phyloP scores from a whole-genome alignment of 2,888 invertebrate genomes.

The Drosophila kokeensis region DNA sequence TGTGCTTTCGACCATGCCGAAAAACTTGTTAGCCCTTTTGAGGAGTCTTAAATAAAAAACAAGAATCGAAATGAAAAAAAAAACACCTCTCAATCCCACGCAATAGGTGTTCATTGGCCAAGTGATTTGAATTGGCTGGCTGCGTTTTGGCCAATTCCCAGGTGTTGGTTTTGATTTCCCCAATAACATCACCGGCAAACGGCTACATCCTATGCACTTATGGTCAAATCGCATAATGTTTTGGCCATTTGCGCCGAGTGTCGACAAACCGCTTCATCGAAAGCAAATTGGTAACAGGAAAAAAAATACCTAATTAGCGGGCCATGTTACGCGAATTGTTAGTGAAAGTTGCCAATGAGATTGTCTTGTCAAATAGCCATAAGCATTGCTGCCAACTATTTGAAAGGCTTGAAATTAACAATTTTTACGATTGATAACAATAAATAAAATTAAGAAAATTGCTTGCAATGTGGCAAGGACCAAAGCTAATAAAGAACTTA shows the following conservation, averaged over 20 bases:
- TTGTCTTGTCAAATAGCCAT: not conserved
- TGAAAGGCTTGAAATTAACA: not conserved
- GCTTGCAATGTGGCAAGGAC: constrained; percentile 24
- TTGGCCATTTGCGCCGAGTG: constrained; percentile 29
- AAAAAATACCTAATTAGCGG: constrained; percentile 29
- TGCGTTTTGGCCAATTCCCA: constrained; percentile 49
- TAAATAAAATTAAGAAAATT: constrained; percentile 1
- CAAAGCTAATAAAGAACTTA: constrained; percentile 6
- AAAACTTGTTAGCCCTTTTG: constrained; percentile 70
- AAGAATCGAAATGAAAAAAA: not conserved
- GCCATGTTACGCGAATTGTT: constrained; percentile 17
- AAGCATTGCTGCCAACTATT: not conserved
- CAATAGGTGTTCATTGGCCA: constrained; percentile 46
- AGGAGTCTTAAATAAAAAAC: not conserved
- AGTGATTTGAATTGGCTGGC: constrained; percentile 22
- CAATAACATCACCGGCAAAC: constrained; percentile 30
- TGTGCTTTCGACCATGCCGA: constrained; percentile 5
- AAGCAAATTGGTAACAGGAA: constrained; percentile 36
- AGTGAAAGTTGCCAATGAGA: constrained; percentile 39
- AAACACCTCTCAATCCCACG: constrained; percentile 43
- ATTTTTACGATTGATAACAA: not conserved
- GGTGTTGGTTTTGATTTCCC: constrained; percentile 30
- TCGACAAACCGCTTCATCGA: constrained; percentile 35
- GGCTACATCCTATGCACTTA: constrained; percentile 54
- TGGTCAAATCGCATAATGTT: constrained; percentile 31